Conservation (phyloP, 1,140 invertebrate genomes). For the Dreissena polymorpha region DNA sequence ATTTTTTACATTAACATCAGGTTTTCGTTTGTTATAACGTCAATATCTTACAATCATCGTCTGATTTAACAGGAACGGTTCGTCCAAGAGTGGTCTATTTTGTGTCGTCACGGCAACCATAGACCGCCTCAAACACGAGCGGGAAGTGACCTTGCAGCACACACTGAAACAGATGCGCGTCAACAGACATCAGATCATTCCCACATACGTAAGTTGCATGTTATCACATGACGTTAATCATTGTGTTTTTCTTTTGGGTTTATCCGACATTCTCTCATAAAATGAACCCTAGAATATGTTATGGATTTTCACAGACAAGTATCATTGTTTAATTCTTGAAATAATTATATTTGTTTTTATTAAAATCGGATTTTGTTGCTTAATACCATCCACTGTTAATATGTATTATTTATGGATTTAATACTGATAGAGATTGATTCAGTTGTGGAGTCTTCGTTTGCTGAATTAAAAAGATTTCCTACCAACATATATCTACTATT, state of each 20-base stretch:
- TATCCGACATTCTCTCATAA: not conserved
- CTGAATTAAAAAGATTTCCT: too few relatives aligned
- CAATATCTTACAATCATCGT: too few relatives aligned
- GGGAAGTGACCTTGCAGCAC: conserved; percentile 78
- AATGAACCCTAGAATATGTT: not conserved
- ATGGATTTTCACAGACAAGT: not conserved
- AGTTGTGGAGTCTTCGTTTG: too few relatives aligned
- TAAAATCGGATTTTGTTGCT: not conserved
- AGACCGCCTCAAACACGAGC: conserved; percentile 76
- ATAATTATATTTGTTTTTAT: not conserved
- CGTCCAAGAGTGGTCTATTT: conserved; percentile 75
- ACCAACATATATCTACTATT: too few relatives aligned
- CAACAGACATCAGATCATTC: conserved; percentile 60
- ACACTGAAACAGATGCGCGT: conserved; percentile 74
- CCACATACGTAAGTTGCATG: conserved; percentile 31
- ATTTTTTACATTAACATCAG: too few relatives aligned
- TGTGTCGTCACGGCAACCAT: conserved; percentile 72
- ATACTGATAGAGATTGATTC: too few relatives aligned
- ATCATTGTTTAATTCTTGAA: not conserved
- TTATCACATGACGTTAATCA: not conserved
- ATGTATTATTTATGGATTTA: too few relatives aligned
- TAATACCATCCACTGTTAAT: too few relatives aligned
- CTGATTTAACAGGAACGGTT: conserved; percentile 71
- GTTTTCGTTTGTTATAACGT: too few relatives aligned
- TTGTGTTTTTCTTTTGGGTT: not conserved